Conservation (phyloP, 2,797 vertebrate species). For the Loriculus beryllinus region DNA sequence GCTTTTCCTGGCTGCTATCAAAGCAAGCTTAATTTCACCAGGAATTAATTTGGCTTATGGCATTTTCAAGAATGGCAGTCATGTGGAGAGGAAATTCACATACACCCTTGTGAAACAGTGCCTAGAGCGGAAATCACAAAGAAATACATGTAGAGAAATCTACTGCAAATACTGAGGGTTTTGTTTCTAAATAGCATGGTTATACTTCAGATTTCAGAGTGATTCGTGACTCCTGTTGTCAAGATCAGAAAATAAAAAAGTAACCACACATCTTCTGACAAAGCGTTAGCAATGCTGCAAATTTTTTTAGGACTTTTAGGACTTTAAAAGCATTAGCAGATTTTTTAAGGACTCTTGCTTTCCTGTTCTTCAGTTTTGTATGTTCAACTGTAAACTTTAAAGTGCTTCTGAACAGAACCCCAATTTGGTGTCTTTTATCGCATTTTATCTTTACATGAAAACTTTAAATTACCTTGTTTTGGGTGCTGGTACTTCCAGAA, state of each 20-base stretch:
- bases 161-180: neutral
- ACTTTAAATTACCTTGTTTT: neutral
- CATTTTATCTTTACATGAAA: constrained; percentile 38
- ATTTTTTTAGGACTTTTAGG: neutral
- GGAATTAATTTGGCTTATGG: neutral
- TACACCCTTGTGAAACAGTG: neutral
- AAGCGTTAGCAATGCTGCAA: neutral
- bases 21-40: constrained; percentile 4
- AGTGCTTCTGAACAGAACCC: neutral
- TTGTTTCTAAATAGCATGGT: neutral
- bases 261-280: neutral
- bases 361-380: neutral
- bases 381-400: neutral
- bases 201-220: neutral
- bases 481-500: neutral
- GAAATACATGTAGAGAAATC: neutral
- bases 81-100: neutral
- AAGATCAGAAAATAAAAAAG: neutral
- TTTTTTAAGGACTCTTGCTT: neutral
- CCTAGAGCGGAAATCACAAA: neutral
- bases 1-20: neutral
- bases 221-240: neutral
- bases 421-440: neutral
- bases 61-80: neutral
- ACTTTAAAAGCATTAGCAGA: neutral